These are phyloP conservation scores for Panzeria rudis DNA, from an alignment of 2,888 invertebrate genomes.

Conservation along the genomic window DNA sequence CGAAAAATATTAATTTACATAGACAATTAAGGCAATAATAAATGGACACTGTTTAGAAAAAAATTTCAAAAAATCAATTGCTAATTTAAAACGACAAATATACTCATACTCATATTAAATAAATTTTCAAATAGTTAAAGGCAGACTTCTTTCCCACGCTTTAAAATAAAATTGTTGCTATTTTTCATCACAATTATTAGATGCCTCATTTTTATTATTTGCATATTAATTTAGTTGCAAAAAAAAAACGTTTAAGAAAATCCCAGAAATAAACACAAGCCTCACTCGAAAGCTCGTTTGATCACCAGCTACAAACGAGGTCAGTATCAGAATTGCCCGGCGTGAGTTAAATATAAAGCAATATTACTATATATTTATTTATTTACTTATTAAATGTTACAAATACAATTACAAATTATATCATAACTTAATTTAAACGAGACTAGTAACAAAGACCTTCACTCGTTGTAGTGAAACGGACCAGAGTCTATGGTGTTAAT, in stretches of 20 bases:
- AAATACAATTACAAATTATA: too few relatives aligned
- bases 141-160: slow-evolving; percentile 67
- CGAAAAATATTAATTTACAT: slow-evolving; percentile 28
- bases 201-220: slow-evolving; percentile 64
- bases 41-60: slow-evolving; percentile 14
- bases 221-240: slow-evolving; percentile 65
- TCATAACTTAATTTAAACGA: too few relatives aligned
- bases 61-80: slow-evolving; percentile 1
- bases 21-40: slow-evolving; percentile 50
- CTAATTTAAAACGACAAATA: slow-evolving; percentile 7
- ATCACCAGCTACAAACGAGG: slow-evolving; percentile 3
- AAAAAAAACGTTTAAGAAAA: slow-evolving; percentile 22
- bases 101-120: not conserved
- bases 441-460: too few relatives aligned
- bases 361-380: too few relatives aligned
- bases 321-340: not conserved
- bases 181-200: slow-evolving; percentile 39
- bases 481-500: too few relatives aligned
- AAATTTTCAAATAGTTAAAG: not conserved
- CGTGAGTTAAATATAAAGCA: too few relatives aligned
- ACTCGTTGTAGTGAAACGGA: too few relatives aligned
- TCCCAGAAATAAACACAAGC: slow-evolving; percentile 32
- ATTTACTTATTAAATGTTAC: too few relatives aligned
- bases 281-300: not conserved
- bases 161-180: slow-evolving; percentile 16